Conservation (phyloP, 2,888 invertebrate genomes). For the Uloborus plumipes region DNA sequence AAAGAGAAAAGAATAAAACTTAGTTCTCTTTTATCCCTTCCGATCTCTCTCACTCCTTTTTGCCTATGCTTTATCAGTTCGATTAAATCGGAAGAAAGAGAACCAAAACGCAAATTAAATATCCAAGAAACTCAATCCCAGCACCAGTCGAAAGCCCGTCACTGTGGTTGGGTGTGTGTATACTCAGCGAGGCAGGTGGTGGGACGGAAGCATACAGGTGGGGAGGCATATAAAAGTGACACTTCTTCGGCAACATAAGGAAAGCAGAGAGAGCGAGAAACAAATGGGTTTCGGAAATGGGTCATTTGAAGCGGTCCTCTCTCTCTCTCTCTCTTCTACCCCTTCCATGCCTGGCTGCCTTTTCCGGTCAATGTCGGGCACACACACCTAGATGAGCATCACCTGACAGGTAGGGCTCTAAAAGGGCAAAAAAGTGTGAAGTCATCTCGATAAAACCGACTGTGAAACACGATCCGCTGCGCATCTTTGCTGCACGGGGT, state of each 20-base stretch:
- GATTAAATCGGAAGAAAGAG: no score
- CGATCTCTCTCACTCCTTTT: no score
- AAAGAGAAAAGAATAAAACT: no score
- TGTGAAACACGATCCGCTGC: no score
- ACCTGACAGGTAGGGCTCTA: constrained; percentile 6
- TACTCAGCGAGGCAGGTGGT: constrained; percentile 18
- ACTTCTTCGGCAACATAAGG: not conserved
- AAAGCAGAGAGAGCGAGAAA: constrained; percentile 18
- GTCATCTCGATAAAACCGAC: no score
- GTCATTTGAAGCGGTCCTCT: constrained; percentile 50
- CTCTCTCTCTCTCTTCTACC: no score
- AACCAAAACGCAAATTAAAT: no score
- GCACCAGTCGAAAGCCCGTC: not conserved
- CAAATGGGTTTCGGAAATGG: constrained; percentile 60
- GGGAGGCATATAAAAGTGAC: not conserved
- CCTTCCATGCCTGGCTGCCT: constrained; percentile 36
- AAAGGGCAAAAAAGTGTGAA: no score
- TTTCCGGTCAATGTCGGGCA: constrained; percentile 51
- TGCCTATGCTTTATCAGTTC: no score
- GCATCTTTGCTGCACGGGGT: no score
- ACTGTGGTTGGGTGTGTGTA: not conserved
- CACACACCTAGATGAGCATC: not conserved
- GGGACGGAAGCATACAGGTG: not conserved
- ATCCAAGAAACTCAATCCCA: no score
- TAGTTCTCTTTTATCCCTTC: no score